Base-by-base conservation (phyloP, 1,140 invertebrate genomes). In the Cephus cinctus region DNA sequence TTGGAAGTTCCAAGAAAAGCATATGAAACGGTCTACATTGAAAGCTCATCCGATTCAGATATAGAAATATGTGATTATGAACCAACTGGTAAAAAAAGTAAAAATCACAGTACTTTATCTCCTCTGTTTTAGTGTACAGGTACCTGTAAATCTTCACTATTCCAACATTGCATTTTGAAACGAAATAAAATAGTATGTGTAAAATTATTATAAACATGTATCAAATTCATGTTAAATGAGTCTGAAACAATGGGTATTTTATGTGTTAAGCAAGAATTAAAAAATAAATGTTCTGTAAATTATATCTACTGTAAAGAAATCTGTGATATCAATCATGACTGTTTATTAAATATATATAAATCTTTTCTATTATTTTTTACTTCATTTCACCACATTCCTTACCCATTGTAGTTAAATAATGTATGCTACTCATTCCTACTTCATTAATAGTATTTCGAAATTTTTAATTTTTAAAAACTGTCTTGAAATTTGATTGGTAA, bases 61-160 rank as follows among this genome's bases (percentile, higher is more conserved):
- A 63, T 61, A 27, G 57, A 67, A 36, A 51, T 63, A 21, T 67
- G 59, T 40, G 57, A 65, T 51, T 66, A 62, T 49, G 61, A 69
- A 42, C 67, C 62, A 34, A 56, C 47, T 18, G 50, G 53, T 18
- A 65, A 61, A 22, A 56, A 47, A 45, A 50, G 54, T 1, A 59
- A 52, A 40, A 57, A 57, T 52, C 57, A 43, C 9, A 57, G 54
- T 18, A 15, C 45, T 6, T 18, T 56, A 15, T 40, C 44, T 11
- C 11, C 21, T n/a, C 21, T 48, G 18, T 57, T 18, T 27, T 43
- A 25, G 57, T 46, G 52, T 54, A 57, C 23, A 27, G 14, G 4
- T 40, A n/a, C n/a, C n/a, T n/a, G 25, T 27, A n/a, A 6, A 27
- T 27, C 25, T 27, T 6, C n/a, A n/a, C n/a, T n/a, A n/a, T n/a